phyloP scores from a whole-genome alignment of 2,888 invertebrate species.

The Archips crataeganus region DNA sequence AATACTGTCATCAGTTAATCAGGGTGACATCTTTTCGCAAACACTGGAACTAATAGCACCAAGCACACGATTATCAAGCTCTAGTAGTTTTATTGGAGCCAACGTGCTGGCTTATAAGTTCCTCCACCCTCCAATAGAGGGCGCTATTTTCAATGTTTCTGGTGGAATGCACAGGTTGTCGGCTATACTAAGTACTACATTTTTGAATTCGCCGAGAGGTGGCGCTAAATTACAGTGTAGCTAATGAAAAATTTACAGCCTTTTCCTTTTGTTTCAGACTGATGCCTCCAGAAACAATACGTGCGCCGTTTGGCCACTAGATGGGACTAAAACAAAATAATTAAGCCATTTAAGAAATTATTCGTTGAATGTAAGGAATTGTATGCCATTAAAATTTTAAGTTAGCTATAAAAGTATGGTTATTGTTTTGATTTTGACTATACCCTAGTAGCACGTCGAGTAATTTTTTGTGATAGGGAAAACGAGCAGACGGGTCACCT shows the following conservation, averaged over 20 bases:
- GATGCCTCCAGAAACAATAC: background rate
- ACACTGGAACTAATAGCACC: constrained; percentile 4
- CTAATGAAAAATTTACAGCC: background rate
- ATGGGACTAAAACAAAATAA: background rate
- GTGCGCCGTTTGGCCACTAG: background rate
- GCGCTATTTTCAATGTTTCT: constrained; percentile 6
- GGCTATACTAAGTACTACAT: background rate
- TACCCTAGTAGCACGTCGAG: too few species aligned
- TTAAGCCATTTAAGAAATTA: too few species aligned
- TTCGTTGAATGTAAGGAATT: too few species aligned
- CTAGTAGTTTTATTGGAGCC: background rate
- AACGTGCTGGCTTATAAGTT: background rate
- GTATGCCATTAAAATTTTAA: too few species aligned
- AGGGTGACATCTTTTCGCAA: constrained; percentile 22
- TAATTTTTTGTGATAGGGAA: too few species aligned
- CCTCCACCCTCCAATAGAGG: constrained; percentile 14
- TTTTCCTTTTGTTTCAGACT: background rate
- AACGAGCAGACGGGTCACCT: too few species aligned
- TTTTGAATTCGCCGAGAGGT: background rate
- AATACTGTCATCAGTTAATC: too few species aligned
- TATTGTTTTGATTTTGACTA: too few species aligned
- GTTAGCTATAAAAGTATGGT: too few species aligned
- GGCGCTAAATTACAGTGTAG: background rate
- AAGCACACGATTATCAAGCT: too few species aligned
- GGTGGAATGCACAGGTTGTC: background rate